Conservation (phyloP, 2,113 vertebrate species). For the Ailuropoda melanoleuca region DNA sequence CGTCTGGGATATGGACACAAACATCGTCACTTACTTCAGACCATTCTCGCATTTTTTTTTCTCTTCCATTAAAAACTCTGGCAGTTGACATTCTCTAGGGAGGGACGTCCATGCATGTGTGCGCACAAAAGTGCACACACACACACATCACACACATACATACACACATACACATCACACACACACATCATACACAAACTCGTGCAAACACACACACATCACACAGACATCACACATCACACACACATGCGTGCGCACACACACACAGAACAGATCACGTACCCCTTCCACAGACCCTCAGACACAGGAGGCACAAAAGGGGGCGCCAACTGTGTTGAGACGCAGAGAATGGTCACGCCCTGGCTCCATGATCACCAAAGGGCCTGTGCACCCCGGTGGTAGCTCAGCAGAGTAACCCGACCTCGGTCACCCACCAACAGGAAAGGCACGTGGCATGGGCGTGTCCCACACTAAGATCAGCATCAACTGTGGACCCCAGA, state of each 20-base stretch:
- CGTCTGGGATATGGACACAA: not conserved
- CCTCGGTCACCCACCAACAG: too few species aligned
- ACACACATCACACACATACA: too few species aligned
- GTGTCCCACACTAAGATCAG: not conserved
- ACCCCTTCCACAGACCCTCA: not conserved
- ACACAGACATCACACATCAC: too few species aligned
- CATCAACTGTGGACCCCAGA: not conserved
- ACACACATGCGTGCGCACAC: not conserved
- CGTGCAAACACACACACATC: too few species aligned
- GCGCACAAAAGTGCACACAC: fast-evolving
- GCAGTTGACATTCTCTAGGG: not conserved
- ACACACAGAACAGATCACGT: not conserved
- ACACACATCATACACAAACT: too few species aligned
- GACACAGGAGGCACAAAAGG: not conserved
- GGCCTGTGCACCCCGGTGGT: too few species aligned
- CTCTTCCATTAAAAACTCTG: too few species aligned
- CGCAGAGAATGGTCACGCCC: not conserved
- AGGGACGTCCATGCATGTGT: not conserved
- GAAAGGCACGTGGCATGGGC: not conserved
- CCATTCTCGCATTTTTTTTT: not conserved
- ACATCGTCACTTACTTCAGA: not conserved
- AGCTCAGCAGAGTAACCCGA: not conserved
- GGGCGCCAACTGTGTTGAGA: not conserved
- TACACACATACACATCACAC: too few species aligned
- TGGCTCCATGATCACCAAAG: not conserved